These are phyloP conservation scores for Cathartes aura DNA, from an alignment of 2,113 vertebrate genomes.

Conservation along the genomic window DNA sequence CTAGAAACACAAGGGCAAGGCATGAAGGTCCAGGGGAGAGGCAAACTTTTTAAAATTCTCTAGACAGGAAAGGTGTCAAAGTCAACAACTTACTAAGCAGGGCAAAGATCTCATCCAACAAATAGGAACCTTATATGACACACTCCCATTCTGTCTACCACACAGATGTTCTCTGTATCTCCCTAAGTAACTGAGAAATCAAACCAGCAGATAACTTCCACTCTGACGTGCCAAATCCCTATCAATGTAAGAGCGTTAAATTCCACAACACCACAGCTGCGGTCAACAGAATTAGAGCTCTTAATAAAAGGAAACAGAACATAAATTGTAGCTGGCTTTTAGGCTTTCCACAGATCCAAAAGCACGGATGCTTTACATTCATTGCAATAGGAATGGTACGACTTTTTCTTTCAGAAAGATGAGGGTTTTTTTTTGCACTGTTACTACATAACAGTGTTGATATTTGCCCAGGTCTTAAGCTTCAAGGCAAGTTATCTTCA, in stretches of 20 bases:
- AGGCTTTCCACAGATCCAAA: not conserved
- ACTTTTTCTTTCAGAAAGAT: not conserved
- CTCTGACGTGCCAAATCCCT: not conserved
- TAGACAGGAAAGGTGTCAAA: not conserved
- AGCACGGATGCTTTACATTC: not conserved
- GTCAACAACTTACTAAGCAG: not conserved
- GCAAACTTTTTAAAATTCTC: not conserved
- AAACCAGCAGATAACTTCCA: not conserved
- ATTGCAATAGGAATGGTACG: not conserved
- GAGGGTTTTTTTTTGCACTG: accelerated
- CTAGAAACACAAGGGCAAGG: not conserved
- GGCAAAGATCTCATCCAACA: not conserved
- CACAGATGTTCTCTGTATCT: not conserved
- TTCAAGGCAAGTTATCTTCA: not conserved
- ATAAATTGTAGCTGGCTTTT: not conserved
- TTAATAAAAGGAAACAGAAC: not conserved
- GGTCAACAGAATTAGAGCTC: not conserved
- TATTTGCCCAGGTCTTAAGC: not conserved
- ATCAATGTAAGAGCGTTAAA: not conserved
- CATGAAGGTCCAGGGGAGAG: not conserved
- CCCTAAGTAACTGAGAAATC: not conserved
- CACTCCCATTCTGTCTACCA: not conserved
- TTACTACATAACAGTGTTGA: not conserved
- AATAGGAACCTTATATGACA: not conserved
- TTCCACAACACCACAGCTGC: not conserved